A percentile compares a stretch with the other conserved stretches of the same genome.
phyloP scores from a whole-genome alignment of 2,888 invertebrate species.

The Pachliopta kotzebuea region DNA sequence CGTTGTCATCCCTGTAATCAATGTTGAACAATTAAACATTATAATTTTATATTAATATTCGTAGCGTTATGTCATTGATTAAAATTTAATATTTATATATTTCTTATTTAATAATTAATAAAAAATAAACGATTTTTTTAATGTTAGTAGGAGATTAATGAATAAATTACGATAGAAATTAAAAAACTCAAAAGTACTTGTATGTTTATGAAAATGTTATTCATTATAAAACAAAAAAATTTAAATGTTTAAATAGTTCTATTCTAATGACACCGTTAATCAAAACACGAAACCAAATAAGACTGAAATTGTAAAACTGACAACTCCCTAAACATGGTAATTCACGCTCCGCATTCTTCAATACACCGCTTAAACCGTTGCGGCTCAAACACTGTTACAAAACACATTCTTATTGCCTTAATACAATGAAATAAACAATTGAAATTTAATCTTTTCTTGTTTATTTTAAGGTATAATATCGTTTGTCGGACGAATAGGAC shows the following conservation, averaged over 20 bases:
- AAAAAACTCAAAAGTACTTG: background rate
- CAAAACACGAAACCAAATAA: slow-evolving; percentile 52
- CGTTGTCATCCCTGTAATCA: slow-evolving; percentile 50
- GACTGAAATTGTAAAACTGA: slow-evolving; percentile 72
- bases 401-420: slow-evolving; percentile 63
- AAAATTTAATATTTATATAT: too few species aligned
- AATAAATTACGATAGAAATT: too few species aligned
- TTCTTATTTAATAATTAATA: too few species aligned
- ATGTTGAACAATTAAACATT: slow-evolving; percentile 33
- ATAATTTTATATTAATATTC: background rate
- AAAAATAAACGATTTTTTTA: too few species aligned
- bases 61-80: too few species aligned
- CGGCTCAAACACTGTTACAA: slow-evolving; percentile 59
- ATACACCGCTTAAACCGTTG: slow-evolving; percentile 68
- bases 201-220: background rate
- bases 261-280: slow-evolving; percentile 35
- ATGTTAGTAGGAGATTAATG: too few species aligned
- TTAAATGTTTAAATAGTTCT: background rate
- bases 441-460: slow-evolving; percentile 36
- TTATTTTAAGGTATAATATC: slow-evolving; percentile 40
- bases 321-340: slow-evolving; percentile 76
- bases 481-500: slow-evolving; percentile 36
- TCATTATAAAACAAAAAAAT: background rate
- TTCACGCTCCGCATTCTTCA: slow-evolving; percentile 78
- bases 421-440: slow-evolving; percentile 40